Base-by-base conservation (phyloP, 2,113 vertebrate species). In the Oncorhynchus clarkii region DNA sequence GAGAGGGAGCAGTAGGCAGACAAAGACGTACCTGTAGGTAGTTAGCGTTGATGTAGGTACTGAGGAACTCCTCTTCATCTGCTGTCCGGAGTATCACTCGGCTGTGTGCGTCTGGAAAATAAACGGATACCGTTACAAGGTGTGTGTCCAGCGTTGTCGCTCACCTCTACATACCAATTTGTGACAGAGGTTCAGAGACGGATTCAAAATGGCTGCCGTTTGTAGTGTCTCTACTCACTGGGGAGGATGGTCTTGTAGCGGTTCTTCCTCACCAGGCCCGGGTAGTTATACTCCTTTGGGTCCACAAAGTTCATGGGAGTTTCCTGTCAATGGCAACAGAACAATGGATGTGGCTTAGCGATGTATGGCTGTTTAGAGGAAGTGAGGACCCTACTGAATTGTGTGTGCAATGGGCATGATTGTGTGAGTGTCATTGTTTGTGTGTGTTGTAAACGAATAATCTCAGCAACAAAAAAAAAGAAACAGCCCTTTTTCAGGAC, bases 221-320 rank as follows among this genome's bases (percentile, higher is more conserved):
- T 54, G 14, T 5, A 54, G 49, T 22, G 51, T 49, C 29, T 29
- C 1, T 66, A 95, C 97, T 96, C 90, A 99, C 98, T 99, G 88
- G 98, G 98, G 83, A 99, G 95, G 87, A 99, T 99, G 80, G 98
- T 99, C 93, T 96, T 98, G 92, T 99, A 99, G 81, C 98, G 96
- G 89, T 99, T 99, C 92, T 99, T 99, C 89, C 97, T 93, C 85
- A 99, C 98, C 84, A 99, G 93, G 72, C 98, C 98, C 51, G 97
- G 96, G 88, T 98, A 96, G 91, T 94, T 95, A 64, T 98, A 99
- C 80, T 99, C 97, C 86, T 99, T 99, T 0, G 98, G 98, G 90
- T 98, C 97, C 90, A 99, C 96, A 87, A 99, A 99, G 83, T 99
- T 99, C 98, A 99, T 99, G 75, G 98, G 98, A 88, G 97, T 97